Base-by-base conservation (phyloP, 2,888 invertebrate species). In the Arrhopalites spinosus region DNA sequence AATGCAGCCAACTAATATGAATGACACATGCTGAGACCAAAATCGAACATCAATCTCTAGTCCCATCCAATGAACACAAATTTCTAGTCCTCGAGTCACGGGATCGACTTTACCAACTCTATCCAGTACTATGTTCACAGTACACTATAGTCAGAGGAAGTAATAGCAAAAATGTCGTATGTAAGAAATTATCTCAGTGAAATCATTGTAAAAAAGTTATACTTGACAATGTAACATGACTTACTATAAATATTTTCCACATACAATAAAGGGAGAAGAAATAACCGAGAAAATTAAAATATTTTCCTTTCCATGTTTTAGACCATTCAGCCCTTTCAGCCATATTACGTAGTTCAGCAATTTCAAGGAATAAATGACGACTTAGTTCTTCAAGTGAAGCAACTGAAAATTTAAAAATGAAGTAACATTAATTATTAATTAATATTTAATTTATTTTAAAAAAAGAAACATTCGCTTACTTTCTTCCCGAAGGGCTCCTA, bases 21-120 rank as follows among this genome's bases (percentile, higher is more conserved):
- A 99, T 0, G 98, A 98, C 66, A 99, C 93, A 85, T 99, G 97
- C 85, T 99, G 99, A 0, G 97, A 98, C 98, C 99, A 99, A 87
- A 98, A 99, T 23, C 92, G 91, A n/a, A 98, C 93, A 86, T 99
- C 98, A 83, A 99, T 94, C 84, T 94, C 90, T 83, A 97, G 91
- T 20, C 98, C 98, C 84, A 98, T 91, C 92, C 96, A 98, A 85
- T 96, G 93, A 0, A 99, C 95, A 3, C 95, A 94, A 78, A 99
- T 95, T 88, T 98, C 98, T 74, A 99, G 91, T 0, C 96, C 96
- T 80, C 94, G 88, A 0, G 99, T 98, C 1, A 99, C 97, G 0
- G 98, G 98, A 86, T 99, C 99, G 84, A 97, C 96, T 85, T 96
- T 96, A 0, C 98, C 99, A 0, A 99, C 98, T 72, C 99, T 90